Base-by-base conservation (phyloP, 2,888 invertebrate species). In the Pachydiplax longipennis region DNA sequence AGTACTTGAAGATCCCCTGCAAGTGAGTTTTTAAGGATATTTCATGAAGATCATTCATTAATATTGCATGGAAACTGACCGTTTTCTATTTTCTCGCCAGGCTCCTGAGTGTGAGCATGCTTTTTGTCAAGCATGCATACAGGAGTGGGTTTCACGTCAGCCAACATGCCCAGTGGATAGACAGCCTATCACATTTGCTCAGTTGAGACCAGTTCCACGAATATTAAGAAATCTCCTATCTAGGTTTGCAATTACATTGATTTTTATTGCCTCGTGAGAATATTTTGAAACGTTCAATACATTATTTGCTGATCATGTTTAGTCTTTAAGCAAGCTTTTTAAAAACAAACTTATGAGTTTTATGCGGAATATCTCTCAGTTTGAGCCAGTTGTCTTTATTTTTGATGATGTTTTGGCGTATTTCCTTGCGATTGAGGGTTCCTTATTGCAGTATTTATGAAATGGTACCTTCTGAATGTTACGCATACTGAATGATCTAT, bases 51-150 rank as follows among this genome's bases (percentile, higher is more conserved):
- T 22, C n/a, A 22, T 13, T 25, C 31, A 13, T 2, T 3, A 2
- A 22, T 35, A 91, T 90, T 90, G 91, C 18, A 31, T 83, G 6
- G 40, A 44, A 31, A 22, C 61, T 87, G 81, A 92, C 91, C 44
- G 82, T 92, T 94, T 94, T 15, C 53, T 53, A 18, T 53, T 53
- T 18, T 53, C 18, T 53, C 15, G 13, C 87, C 94, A 98, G 98
- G 98, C 99, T 91, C 98, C 98, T 90, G 96, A 97, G 93, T 99
- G 99, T 94, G 99, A 99, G 94, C 99, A 99, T 95, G 98, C 99
- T 91, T 99, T 99, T 94, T 99, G 99, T 94, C 96, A 97, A 93
- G 96, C 96, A 90, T 99, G 99, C 94, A 99, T 99, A 93, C 97
- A 97, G 91, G 98, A 99, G 94, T 99, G 99, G 99, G 96, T 99